Evolutionary conservation across 2,797 vertebrate species (phyloP).

Genomic region (Denticeps clupeoides): DNA sequence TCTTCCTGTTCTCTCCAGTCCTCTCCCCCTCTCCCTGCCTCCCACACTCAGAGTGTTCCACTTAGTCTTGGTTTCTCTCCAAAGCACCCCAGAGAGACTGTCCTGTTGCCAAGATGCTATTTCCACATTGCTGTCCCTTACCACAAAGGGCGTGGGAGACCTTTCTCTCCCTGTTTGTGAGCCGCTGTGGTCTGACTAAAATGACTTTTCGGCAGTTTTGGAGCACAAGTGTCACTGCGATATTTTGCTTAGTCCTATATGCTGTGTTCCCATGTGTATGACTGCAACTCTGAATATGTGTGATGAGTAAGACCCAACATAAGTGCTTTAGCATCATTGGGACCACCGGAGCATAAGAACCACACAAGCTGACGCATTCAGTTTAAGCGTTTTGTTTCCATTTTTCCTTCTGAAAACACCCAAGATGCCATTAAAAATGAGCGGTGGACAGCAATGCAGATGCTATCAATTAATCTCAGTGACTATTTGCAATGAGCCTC

Average conservation of each 20-base stretch:
- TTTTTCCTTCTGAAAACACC: too few relatives aligned
- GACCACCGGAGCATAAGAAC: too few relatives aligned
- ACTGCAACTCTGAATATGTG: not conserved
- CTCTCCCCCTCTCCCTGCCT: conserved; percentile 1
- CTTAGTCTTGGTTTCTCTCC: conserved; percentile 21
- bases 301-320: not conserved
- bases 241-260: not conserved
- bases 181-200: not conserved
- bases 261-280: not conserved
- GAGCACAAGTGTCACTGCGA: too few relatives aligned
- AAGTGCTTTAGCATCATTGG: not conserved
- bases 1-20: not conserved
- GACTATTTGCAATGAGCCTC: too few relatives aligned
- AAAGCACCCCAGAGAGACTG: conserved; percentile 30
- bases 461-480: too few relatives aligned
- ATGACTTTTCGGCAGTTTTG: too few relatives aligned
- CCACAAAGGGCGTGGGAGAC: conserved; percentile 13
- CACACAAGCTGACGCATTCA: too few relatives aligned
- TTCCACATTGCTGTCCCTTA: conserved; percentile 44
- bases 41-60: conserved; percentile 1
- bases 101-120: conserved; percentile 46
- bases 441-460: too few relatives aligned
- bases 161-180: not conserved
- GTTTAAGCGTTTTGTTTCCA: too few relatives aligned
- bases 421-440: too few relatives aligned